Base-by-base conservation (phyloP, 2,888 invertebrate species). In the Erebia palarica region DNA sequence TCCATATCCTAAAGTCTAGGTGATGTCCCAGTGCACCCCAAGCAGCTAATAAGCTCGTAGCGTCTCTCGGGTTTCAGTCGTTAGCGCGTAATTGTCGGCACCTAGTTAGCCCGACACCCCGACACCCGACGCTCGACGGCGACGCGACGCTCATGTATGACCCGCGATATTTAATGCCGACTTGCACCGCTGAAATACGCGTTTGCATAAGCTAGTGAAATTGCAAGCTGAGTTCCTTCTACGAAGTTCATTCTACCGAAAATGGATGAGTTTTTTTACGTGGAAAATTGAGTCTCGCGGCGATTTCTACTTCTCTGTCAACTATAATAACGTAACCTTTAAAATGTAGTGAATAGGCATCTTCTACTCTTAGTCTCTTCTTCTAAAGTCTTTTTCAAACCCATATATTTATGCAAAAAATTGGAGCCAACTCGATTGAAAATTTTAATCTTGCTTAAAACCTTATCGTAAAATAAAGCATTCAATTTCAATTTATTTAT, bases 51-150 rank as follows among this genome's bases (percentile, higher is more conserved):
- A 90, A 90, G 89, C 84, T 85, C 78, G 79, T 76, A 78, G 78
- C 78, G 72, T 74, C 65, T 75, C 84, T 91, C 91, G 82, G 84
- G 86, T 91, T 89, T 88, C 91, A 88, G 88, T 89, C 88, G 91
- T 91, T 91, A 91, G 88, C 82, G 84, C 77, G 88, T 88, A 89
- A 90, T 89, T 89, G 91, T 86, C 87, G 89, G 80, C 90, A 86
- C 86, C 89, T 90, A 91, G 91, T 91, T 90, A 90, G 89, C 84
- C 83, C 81, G 80, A 78, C 80, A 78, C 80, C 53, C 57, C 63
- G 86, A 81, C 86, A 86, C 82, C 80, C 80, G 81, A 76, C 80
- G 80, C 65, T 80, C 84, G 88, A 87, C 82, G 79, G 84, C 88
- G 85, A 82, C 88, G 83, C 78, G 85, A 82, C 88, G 82, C 78